Evolutionary conservation across 2,797 vertebrate species (phyloP).

Genomic region (Alfaro cultratus): DNA sequence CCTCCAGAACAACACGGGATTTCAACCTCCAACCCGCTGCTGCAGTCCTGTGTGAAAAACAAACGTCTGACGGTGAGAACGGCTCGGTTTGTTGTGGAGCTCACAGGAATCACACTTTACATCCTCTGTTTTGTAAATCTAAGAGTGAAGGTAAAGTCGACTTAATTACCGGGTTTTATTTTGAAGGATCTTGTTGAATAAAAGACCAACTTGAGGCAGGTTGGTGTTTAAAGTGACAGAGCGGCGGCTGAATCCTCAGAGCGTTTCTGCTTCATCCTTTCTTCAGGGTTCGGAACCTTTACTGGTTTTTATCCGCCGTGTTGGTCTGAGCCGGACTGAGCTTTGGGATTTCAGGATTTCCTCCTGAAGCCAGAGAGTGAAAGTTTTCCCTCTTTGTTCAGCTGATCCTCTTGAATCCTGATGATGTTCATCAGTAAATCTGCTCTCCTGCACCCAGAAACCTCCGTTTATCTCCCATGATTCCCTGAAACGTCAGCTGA

Average conservation of each 20-base stretch:
- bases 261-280: conserved; percentile 23
- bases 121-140: conserved; percentile 12
- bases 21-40: background rate
- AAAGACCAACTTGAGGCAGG: background rate
- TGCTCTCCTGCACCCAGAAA: background rate
- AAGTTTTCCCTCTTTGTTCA: background rate
- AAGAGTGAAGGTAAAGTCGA: background rate
- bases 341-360: background rate
- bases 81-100: background rate
- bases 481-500: background rate
- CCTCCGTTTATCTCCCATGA: background rate
- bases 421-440: background rate
- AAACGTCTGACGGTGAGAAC: conserved; percentile 2
- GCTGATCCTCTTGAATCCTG: background rate
- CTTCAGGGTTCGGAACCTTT: conserved; percentile 29
- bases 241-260: conserved; percentile 33
- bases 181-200: background rate
- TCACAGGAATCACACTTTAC: background rate
- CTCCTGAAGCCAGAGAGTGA: background rate
- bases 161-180: conserved; percentile 9
- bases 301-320: background rate
- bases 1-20: background rate
- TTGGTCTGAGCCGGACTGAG: background rate
- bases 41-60: background rate
- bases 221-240: background rate